These are phyloP conservation scores for Colletes gigas DNA, from an alignment of 1,140 invertebrate genomes.

Conservation along the genomic window DNA sequence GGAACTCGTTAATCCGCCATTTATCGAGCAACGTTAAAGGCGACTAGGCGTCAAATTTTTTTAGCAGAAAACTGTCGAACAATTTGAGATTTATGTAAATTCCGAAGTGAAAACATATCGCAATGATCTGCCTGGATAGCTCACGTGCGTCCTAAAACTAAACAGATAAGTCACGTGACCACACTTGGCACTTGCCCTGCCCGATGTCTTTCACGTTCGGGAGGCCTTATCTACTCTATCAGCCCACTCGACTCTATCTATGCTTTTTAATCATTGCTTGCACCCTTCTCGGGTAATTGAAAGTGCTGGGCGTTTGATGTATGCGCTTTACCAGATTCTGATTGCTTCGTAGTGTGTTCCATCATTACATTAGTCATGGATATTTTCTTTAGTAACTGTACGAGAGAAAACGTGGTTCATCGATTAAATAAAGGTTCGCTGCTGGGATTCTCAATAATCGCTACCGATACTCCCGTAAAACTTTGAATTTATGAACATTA, in stretches of 20 bases:
- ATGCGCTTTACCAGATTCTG: background rate
- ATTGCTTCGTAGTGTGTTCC: slow-evolving; percentile 19
- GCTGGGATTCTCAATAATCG: slow-evolving; percentile 7
- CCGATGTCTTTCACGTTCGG: slow-evolving; percentile 5
- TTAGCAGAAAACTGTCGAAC: too few relatives aligned
- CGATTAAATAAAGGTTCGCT: slow-evolving; percentile 14
- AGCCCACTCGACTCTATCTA: slow-evolving; percentile 54
- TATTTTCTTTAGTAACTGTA: background rate
- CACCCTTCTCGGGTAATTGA: slow-evolving; percentile 48
- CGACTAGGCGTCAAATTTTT: background rate
- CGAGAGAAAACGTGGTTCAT: background rate
- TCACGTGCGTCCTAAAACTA: slow-evolving; percentile 48
- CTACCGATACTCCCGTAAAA: background rate
- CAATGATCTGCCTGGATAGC: slow-evolving; percentile 65
- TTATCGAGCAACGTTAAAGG: slow-evolving; percentile 22
- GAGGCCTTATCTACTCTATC: slow-evolving; percentile 56
- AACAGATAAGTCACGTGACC: slow-evolving; percentile 59
- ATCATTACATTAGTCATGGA: slow-evolving; percentile 17
- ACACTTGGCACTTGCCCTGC: slow-evolving; percentile 22
- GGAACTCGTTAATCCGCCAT: background rate
- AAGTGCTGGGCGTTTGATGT: slow-evolving; percentile 24
- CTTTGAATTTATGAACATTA: slow-evolving; percentile 28
- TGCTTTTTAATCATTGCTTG: slow-evolving; percentile 49
- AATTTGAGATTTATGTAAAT: slow-evolving; percentile 60
- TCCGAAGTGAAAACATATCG: slow-evolving; percentile 51